Evolutionary conservation across 2,888 invertebrate genomes (phyloP).

Genomic region (Polymixis flavicincta): DNA sequence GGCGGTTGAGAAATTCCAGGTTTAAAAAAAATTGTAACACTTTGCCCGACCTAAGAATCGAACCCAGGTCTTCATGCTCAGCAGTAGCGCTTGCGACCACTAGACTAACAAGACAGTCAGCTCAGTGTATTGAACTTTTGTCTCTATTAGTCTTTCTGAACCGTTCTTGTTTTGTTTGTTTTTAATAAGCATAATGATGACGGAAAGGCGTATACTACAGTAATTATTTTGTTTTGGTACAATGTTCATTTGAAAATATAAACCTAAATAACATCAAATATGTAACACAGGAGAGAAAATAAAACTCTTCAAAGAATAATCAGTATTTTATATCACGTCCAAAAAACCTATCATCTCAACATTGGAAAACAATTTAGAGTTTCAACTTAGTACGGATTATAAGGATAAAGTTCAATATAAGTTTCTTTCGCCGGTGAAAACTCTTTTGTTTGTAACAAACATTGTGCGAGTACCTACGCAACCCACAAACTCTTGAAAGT

Average conservation of each 20-base stretch:
- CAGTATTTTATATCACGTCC: conserved; percentile 8
- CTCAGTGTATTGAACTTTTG: not conserved
- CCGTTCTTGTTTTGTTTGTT: not conserved
- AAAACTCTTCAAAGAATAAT: not conserved
- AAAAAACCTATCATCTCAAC: conserved; percentile 20
- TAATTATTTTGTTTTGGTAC: not conserved
- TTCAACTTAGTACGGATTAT: conserved; percentile 25
- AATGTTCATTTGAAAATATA: not conserved
- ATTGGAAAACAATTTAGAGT: conserved; percentile 45
- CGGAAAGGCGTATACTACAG: not conserved
- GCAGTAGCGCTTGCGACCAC: too few species aligned
- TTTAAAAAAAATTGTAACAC: too few species aligned
- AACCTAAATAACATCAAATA: not conserved
- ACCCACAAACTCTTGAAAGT: conserved; percentile 40
- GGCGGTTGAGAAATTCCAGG: too few species aligned
- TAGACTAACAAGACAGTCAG: too few species aligned
- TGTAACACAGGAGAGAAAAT: not conserved
- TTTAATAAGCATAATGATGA: not conserved
- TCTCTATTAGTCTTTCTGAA: not conserved
- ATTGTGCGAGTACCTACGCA: conserved; percentile 33
- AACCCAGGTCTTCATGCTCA: too few species aligned
- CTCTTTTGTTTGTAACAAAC: conserved; percentile 47
- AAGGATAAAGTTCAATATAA: conserved; percentile 50
- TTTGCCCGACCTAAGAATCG: too few species aligned
- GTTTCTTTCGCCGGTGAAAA: conserved; percentile 26